Conservation (phyloP, 2,888 invertebrate genomes). For the Oligia latruncula region DNA sequence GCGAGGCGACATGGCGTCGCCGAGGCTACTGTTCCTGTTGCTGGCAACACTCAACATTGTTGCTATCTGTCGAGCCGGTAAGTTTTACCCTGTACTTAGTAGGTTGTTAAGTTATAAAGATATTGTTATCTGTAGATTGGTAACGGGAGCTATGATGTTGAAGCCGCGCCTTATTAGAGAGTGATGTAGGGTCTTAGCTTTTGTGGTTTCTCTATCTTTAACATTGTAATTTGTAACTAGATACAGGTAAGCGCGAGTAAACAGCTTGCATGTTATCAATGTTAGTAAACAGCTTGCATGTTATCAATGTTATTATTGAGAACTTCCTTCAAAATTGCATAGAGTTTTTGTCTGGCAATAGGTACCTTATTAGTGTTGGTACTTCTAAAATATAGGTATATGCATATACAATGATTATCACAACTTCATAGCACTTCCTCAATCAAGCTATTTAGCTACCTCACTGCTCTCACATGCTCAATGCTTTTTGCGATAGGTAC, state of each 20-base stretch:
- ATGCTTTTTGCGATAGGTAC: no score
- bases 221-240: constrained; percentile 3
- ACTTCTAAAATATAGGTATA: neutral
- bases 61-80: constrained; percentile 76
- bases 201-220: constrained; percentile 20
- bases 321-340: neutral
- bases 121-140: constrained; percentile 6
- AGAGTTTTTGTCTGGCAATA: neutral
- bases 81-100: constrained; percentile 48
- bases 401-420: neutral
- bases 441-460: neutral
- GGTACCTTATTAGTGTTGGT: neutral
- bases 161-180: constrained; percentile 26
- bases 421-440: neutral
- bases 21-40: constrained; percentile 68
- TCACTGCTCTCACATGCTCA: neutral
- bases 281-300: neutral
- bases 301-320: neutral
- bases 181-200: constrained; percentile 7
- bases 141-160: neutral
- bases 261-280: neutral
- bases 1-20: constrained; percentile 80
- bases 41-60: constrained; percentile 69
- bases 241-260: neutral
- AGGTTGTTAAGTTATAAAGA: neutral